Evolutionary conservation across 2,888 invertebrate genomes (phyloP).

Genomic region (Anagyrus pseudococci): DNA sequence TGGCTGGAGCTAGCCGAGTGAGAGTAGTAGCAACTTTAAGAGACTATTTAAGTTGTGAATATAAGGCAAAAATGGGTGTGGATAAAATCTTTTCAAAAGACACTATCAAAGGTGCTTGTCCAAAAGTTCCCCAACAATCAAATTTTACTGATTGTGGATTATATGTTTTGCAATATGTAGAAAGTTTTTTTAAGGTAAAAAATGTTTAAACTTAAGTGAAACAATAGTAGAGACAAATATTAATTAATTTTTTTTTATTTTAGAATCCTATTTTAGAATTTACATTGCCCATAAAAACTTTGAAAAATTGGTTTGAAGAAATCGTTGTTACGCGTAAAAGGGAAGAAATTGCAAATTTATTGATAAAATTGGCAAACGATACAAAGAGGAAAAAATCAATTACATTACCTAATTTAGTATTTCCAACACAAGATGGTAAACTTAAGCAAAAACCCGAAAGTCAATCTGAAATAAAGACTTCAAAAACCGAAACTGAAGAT

Average conservation of each 20-base stretch:
- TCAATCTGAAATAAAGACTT: conserved; percentile 41
- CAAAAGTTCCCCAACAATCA: conserved; percentile 96
- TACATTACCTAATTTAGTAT: conserved; percentile 74
- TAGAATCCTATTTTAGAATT: conserved; percentile 86
- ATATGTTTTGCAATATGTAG: conserved; percentile 94
- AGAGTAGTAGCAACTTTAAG: conserved; percentile 88
- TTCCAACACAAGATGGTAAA: conserved; percentile 79
- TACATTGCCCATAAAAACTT: conserved; percentile 79
- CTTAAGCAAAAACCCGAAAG: conserved; percentile 50
- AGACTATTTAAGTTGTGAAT: conserved; percentile 90
- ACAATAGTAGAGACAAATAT: not conserved
- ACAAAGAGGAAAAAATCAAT: conserved; percentile 71
- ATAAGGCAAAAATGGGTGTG: conserved; percentile 75
- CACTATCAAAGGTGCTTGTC: conserved; percentile 84
- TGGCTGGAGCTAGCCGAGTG: conserved; percentile 79
- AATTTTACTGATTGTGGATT: conserved; percentile 98
- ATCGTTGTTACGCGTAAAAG: conserved; percentile 84
- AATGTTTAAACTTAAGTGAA: not conserved
- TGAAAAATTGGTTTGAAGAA: conserved; percentile 87
- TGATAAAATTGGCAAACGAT: conserved; percentile 77
- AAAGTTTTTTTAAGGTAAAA: conserved; percentile 88
- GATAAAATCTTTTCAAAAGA: conserved; percentile 79
- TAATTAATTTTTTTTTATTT: conserved; percentile 49
- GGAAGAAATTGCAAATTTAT: conserved; percentile 81
- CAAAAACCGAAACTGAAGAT: conserved; percentile 44